A percentile compares a stretch with the other conserved stretches of the same genome.
These are phyloP conservation scores for Clivina fossor DNA, from an alignment of 2,888 invertebrate species.

Conservation along the genomic window DNA sequence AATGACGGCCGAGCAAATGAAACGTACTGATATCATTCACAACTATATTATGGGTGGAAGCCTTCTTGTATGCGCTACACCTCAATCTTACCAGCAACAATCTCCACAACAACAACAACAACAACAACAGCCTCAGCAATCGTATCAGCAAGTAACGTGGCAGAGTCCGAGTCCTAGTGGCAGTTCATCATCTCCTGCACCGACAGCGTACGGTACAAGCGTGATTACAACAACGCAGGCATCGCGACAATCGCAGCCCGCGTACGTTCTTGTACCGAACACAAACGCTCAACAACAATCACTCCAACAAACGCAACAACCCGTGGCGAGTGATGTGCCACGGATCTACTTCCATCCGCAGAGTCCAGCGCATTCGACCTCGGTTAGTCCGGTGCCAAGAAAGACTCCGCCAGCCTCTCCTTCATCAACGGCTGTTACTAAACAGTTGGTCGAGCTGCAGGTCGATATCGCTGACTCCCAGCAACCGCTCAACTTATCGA, in stretches of 20 bases:
- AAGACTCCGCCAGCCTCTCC: constrained; percentile 54
- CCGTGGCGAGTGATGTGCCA: constrained; percentile 32
- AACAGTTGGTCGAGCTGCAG: constrained; percentile 72
- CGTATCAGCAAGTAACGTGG: constrained; percentile 51
- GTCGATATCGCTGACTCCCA: constrained; percentile 80
- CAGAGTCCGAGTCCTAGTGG: constrained; percentile 51
- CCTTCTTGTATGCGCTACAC: constrained; percentile 28
- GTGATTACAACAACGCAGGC: constrained; percentile 63
- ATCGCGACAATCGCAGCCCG: constrained; percentile 37
- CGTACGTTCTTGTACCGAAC: constrained; percentile 19
- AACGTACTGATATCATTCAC: constrained; percentile 89
- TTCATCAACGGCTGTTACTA: constrained; percentile 51
- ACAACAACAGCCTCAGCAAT: constrained; percentile 53
- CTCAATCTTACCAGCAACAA: constrained; percentile 42
- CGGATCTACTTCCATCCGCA: constrained; percentile 49
- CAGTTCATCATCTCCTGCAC: constrained; percentile 13
- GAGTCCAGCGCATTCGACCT: constrained; percentile 53
- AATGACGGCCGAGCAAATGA: constrained; percentile 90
- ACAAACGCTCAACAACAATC: background rate
- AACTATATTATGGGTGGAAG: constrained; percentile 86
- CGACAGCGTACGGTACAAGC: constrained; percentile 55
- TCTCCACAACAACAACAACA: constrained; percentile 44
- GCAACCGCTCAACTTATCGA: constrained; percentile 87
- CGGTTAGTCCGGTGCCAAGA: constrained; percentile 51
- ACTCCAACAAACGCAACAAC: constrained; percentile 7